Evolutionary conservation across 2,113 vertebrate species (phyloP).

Genomic region (Stegostoma tigrinum): DNA sequence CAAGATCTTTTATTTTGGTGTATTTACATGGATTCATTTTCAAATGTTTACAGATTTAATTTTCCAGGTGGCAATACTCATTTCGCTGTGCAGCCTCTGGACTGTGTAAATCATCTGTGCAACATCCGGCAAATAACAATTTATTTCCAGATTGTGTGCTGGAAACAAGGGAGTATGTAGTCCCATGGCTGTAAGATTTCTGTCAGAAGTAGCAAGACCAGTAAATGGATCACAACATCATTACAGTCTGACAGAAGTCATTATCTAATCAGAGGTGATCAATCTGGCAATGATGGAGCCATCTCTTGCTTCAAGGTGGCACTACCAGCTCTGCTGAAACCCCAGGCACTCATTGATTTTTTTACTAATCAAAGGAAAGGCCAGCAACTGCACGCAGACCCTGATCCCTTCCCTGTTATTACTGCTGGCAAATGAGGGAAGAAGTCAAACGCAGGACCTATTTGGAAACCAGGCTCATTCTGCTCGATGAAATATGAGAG

Average conservation of each 20-base stretch:
- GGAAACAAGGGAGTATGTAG: background rate
- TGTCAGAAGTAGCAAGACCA: background rate
- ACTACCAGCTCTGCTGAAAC: background rate
- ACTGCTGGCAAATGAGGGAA: background rate
- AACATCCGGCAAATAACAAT: background rate
- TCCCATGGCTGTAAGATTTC: background rate
- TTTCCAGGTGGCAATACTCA: background rate
- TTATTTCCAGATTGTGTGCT: background rate
- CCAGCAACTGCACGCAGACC: background rate
- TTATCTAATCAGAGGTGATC: background rate
- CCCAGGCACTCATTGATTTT: background rate
- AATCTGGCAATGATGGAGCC: background rate
- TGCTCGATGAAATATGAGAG: background rate
- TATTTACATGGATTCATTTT: background rate
- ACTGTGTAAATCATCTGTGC: background rate
- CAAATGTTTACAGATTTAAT: background rate
- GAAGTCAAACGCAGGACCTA: background rate
- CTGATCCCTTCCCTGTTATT: background rate
- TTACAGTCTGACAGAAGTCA: background rate
- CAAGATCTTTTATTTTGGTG: background rate
- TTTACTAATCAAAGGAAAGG: background rate
- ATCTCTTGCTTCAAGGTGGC: slow-evolving; percentile 19
- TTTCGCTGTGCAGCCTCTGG: background rate
- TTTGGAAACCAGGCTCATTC: background rate
- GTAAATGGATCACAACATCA: background rate